Evolutionary conservation across 1,140 invertebrate genomes (phyloP).

Genomic region (Campoletis sonorensis): DNA sequence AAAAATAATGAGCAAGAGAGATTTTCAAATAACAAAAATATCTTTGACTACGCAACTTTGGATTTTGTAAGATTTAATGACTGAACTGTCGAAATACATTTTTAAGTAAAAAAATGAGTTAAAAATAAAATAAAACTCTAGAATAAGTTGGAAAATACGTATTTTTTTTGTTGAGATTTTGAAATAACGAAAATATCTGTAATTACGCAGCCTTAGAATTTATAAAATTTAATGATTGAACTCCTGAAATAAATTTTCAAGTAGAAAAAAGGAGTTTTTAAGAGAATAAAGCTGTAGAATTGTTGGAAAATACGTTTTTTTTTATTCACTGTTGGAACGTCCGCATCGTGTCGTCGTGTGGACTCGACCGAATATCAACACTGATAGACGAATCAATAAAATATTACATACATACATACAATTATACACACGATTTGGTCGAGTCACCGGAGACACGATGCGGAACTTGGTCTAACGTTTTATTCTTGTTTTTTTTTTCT

Average conservation of each 20-base stretch:
- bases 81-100: slow-evolving; percentile 25
- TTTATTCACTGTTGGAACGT: slow-evolving; percentile 16
- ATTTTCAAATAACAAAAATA: background rate
- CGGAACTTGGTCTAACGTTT: slow-evolving; percentile 31
- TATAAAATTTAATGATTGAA: too few species aligned
- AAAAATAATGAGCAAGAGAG: background rate
- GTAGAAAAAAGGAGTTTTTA: background rate
- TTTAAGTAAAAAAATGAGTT: slow-evolving; percentile 43
- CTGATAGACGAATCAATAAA: slow-evolving; percentile 38
- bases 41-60: too few species aligned
- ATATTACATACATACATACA: slow-evolving; percentile 54
- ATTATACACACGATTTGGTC: slow-evolving; percentile 45
- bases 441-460: slow-evolving; percentile 29
- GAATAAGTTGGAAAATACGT: too few species aligned
- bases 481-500: background rate
- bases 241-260: background rate
- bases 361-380: slow-evolving; percentile 33
- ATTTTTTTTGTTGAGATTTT: too few species aligned
- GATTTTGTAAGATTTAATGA: too few species aligned
- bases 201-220: too few species aligned
- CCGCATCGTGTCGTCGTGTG: slow-evolving; percentile 23
- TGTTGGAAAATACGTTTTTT: slow-evolving; percentile 40
- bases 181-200: too few species aligned
- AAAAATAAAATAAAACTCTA: too few species aligned
- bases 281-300: slow-evolving; percentile 15